phyloP scores from a whole-genome alignment of 2,888 invertebrate genomes.

The Apantesis nais region DNA sequence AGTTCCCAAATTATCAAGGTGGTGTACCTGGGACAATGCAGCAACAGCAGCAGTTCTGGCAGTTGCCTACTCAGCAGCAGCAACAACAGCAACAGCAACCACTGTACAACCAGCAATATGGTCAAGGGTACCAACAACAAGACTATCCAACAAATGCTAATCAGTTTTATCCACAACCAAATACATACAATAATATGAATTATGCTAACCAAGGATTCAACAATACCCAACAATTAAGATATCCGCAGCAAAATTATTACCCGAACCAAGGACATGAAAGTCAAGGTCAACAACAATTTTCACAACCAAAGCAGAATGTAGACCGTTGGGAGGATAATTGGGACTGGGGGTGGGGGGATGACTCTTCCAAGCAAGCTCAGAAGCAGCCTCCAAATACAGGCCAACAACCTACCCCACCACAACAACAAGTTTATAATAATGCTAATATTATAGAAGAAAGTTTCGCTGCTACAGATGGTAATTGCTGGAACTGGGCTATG shows the following conservation, averaged over 20 bases:
- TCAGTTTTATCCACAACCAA: constrained; percentile 60
- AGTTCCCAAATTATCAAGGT: constrained; percentile 69
- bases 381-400: constrained; percentile 51
- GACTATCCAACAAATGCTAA: constrained; percentile 68
- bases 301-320: constrained; percentile 57
- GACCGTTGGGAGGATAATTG: constrained; percentile 81
- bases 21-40: constrained; percentile 43
- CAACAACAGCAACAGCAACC: constrained; percentile 63
- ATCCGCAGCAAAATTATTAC: constrained; percentile 66
- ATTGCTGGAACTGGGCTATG: constrained; percentile 87
- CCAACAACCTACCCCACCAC: constrained; percentile 40
- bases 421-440: constrained; percentile 64
- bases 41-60: constrained; percentile 74
- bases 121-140: constrained; percentile 70
- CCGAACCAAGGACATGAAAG: constrained; percentile 56
- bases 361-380: constrained; percentile 74
- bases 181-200: constrained; percentile 66
- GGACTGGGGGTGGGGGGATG: constrained; percentile 87
- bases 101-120: constrained; percentile 77
- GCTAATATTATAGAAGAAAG: constrained; percentile 85
- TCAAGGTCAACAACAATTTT: constrained; percentile 53
- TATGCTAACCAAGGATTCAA: constrained; percentile 62
- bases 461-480: constrained; percentile 80
- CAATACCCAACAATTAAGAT: constrained; percentile 58
- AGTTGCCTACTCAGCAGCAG: constrained; percentile 55